A percentile compares a stretch with the other conserved stretches of the same genome.
phyloP scores from a whole-genome alignment of 2,113 vertebrate species.

The Nestor notabilis region DNA sequence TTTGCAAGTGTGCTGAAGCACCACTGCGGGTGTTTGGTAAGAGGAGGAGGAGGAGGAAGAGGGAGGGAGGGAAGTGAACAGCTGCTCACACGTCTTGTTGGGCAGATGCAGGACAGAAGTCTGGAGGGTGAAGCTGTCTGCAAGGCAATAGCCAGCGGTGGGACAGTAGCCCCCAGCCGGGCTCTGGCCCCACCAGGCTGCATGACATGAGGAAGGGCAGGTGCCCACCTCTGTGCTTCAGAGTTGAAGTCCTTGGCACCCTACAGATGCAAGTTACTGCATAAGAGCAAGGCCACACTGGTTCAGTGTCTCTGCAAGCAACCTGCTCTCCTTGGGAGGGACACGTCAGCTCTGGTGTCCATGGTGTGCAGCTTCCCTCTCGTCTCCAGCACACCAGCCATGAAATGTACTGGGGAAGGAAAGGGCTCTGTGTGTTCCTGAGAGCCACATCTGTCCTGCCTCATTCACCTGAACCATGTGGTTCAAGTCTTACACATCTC shows the following conservation, averaged over 20 bases:
- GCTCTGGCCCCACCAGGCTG: not conserved
- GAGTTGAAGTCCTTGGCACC: not conserved
- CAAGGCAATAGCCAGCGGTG: not conserved
- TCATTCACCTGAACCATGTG: not conserved
- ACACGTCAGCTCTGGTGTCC: fast-evolving
- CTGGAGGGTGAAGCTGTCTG: not conserved
- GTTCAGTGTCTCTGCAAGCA: not conserved
- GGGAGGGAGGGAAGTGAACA: not conserved
- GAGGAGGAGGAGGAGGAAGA: not conserved
- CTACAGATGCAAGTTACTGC: not conserved
- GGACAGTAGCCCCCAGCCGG: not conserved
- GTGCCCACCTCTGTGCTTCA: not conserved
- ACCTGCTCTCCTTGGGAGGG: not conserved
- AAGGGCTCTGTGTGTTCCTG: not conserved
- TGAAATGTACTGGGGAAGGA: fast-evolving
- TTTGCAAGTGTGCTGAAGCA: not conserved
- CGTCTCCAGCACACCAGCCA: not conserved
- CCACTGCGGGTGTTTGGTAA: not conserved
- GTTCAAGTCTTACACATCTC: not conserved
- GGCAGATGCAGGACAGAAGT: not conserved
- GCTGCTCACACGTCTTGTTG: not conserved
- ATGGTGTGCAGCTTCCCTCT: not conserved
- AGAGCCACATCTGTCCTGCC: not conserved
- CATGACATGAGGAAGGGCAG: not conserved
- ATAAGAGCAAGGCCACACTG: not conserved